A percentile compares a stretch with the other conserved stretches of the same genome.
Evolutionary conservation across 2,888 invertebrate species (phyloP).

Genomic region (Exocentrus adspersus): DNA sequence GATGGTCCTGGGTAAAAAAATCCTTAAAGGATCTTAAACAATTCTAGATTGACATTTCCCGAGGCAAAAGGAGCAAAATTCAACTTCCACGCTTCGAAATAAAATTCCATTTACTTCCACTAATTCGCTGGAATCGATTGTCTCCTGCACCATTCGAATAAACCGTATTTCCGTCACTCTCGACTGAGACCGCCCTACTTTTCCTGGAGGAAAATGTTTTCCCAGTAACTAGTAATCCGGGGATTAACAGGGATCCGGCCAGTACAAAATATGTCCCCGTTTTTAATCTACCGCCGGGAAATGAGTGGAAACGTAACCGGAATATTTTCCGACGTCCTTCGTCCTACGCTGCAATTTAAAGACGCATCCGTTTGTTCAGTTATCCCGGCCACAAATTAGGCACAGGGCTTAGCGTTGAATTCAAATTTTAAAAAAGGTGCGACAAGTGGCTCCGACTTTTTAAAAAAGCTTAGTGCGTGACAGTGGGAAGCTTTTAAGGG

Average conservation of each 20-base stretch:
- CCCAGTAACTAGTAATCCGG: slow-evolving; percentile 21
- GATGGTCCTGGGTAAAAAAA: no score
- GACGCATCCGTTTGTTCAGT: slow-evolving; percentile 29
- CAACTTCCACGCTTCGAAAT: no score
- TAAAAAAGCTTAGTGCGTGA: neutral
- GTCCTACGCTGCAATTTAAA: slow-evolving; percentile 32
- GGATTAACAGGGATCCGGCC: slow-evolving; percentile 25
- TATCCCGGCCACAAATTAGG: slow-evolving; percentile 33
- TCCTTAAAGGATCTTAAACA: no score
- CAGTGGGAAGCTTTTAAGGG: neutral
- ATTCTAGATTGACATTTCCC: no score
- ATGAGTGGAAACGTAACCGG: slow-evolving; percentile 11
- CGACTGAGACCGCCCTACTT: neutral
- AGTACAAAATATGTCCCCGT: slow-evolving; percentile 31
- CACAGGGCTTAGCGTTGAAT: slow-evolving; percentile 20
- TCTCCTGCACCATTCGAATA: no score
- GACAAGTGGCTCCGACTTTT: neutral
- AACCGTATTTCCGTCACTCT: neutral
- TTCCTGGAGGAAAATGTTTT: slow-evolving; percentile 25
- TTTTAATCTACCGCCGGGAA: slow-evolving; percentile 25
- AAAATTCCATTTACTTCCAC: no score
- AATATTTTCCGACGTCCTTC: neutral
- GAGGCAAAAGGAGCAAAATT: no score
- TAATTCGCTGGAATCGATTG: no score
- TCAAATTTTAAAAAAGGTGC: slow-evolving; percentile 21